Conservation (phyloP, 2,888 invertebrate species). For the Eristalinus aeneus region DNA sequence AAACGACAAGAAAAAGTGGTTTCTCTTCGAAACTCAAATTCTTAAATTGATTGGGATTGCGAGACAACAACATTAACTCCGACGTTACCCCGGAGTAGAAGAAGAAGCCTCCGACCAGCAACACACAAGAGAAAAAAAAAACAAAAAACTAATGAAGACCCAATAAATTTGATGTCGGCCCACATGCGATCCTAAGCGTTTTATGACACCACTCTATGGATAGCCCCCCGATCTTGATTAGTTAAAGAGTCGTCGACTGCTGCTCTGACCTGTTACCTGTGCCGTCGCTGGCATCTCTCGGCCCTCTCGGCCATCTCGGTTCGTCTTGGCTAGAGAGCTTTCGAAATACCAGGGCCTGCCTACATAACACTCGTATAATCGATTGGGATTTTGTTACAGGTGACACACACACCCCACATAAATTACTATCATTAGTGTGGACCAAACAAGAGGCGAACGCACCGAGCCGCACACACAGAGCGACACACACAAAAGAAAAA, state of each 20-base stretch:
- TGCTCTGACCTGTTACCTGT: slow-evolving; percentile 68
- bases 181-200: slow-evolving; percentile 71
- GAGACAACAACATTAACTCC: slow-evolving; percentile 63
- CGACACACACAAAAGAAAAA: not conserved
- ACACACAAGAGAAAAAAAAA: slow-evolving; percentile 8
- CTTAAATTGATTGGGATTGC: slow-evolving; percentile 69
- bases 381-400: slow-evolving; percentile 71
- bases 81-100: slow-evolving; percentile 43
- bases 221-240: slow-evolving; percentile 70
- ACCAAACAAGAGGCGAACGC: slow-evolving; percentile 49
- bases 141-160: slow-evolving; percentile 65
- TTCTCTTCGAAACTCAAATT: slow-evolving; percentile 69
- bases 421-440: slow-evolving; percentile 68
- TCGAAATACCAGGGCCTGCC: slow-evolving; percentile 63
- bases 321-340: slow-evolving; percentile 46
- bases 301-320: not conserved
- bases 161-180: slow-evolving; percentile 71
- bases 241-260: slow-evolving; percentile 58
- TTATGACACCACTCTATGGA: slow-evolving; percentile 70
- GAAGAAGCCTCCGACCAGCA: slow-evolving; percentile 21
- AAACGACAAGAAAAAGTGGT: slow-evolving; percentile 63
- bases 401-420: slow-evolving; percentile 70
- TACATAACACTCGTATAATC: slow-evolving; percentile 65
- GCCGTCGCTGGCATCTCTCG: not conserved
- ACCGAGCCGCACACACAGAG: not conserved